Evolutionary conservation across 2,797 vertebrate genomes (phyloP), one percentile per base, ranked within the genome.

Genomic region (Cirrhinus molitorella): DNA sequence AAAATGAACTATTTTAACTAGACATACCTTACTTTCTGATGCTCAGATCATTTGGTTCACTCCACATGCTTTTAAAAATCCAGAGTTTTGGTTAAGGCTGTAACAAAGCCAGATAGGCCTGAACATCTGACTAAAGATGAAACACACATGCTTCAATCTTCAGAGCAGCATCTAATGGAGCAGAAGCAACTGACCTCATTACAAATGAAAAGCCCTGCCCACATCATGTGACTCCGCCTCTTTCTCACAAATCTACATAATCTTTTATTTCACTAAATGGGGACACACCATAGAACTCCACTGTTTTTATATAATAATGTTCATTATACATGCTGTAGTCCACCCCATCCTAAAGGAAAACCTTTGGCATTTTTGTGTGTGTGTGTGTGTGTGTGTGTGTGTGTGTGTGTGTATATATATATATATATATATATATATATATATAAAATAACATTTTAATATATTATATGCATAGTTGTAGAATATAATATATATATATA

Each of bases 131-230:
- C 19, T 68, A 14, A n/a, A 37, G 9, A 66, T 21, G 63, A 40
- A 40, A 47, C n/a, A 25, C 21, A 55, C 73, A 25, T 14, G 31
- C 47, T 73, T 63, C 59, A 17, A 74, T 51, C 51, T 43, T 47
- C 49, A 16, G 51, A 75, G 12, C 11, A 11, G 31, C 31, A 34
- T 73, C 47, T 73, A 34, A 12, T 17, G 45, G 59, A 63, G 25
- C 31, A 75, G 51, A 63, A 61, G n/a, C 53, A 43, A 28, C 14
- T 77, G 74, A 43, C n/a, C 53, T 43, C 53, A 40, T 75, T 43
- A 59, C 74, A 25, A 45, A 45, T 28, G 13, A 43, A 28, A 16
- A 25, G 74, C 5, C 37, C 74, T 19, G 3, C 74, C 74, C 74
- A 45, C 11, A 51, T 53, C 21, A 21, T 37, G 2, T 51, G 76